Base-by-base conservation (phyloP, 1,140 invertebrate species). In the Bacillus rossius region DNA sequence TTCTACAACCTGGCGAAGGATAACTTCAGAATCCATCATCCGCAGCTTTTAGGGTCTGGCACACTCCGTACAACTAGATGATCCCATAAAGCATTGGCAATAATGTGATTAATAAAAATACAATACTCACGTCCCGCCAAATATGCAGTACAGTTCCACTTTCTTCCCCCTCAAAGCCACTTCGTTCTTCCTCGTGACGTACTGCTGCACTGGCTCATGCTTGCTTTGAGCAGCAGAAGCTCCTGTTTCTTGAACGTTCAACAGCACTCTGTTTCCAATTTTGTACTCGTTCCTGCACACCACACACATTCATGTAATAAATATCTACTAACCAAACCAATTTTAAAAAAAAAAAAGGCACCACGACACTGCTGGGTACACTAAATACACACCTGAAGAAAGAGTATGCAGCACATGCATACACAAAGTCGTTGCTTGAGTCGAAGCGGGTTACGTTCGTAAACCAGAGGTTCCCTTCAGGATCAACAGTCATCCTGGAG, bases 381-480 rank as follows among this genome's bases (percentile, higher is more conserved):
- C 8, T 14, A 49, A 38, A 4, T 25, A 37, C 53, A 59, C 63
- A 75, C 71, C 75, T 70, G 69, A 92, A 94, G 1, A 86, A 74
- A 0, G 91, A 94, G 37, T 91, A 89, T 0, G 92, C 93, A 3
- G 91, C 88, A 67, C 94, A 97, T 43, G 89, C 89, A 69, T 97
- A 97, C 55, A 83, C 84, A 70, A 86, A 92, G 64, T 94, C 85
- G 13, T 85, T 81, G 51, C 87, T 89, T 7, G 84, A 83, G 73
- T 97, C 94, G n/a, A 81, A 69, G 54, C 83, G 80, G 1, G 92
- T 96, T 4, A 97, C 88, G 76, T 96, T 96, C 22, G 92, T 93
- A 75, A 96, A 96, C 57, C 92, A 95, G 0, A 97, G 76, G 65
- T 89, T 92, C 37, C 94, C 94, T 76, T 96, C 93, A 0, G 93